Evolutionary conservation across 2,797 vertebrate genomes (phyloP), one percentile per base, ranked within the genome.

Genomic region (Spinus pinus): DNA sequence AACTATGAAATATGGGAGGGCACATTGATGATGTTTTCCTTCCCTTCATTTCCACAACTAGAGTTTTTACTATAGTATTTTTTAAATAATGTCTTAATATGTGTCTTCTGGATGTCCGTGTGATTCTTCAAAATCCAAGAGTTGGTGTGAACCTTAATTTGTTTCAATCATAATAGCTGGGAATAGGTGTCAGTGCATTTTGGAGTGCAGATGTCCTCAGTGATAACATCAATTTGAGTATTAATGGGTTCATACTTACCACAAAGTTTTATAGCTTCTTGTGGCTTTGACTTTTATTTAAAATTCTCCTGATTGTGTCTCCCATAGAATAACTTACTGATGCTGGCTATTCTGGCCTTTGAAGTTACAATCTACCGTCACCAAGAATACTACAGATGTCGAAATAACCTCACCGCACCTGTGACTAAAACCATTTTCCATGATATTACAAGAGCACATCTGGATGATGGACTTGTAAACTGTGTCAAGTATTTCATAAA

Each of bases 401-500:
- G 98, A 95, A 99, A 99, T 97, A 99, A 99, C 86, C 98, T 99
- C 72, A 98, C 98, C 0, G 91, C 98, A 41, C 99, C 99, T 0
- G 98, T 99, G 13, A 99, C 99, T 57, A 98, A 96, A 92, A 99
- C 99, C 10, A 99, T 99, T 97, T 99, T 99, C 97, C 99, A 99
- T 51, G 98, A 99, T 69, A 98, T 99, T 95, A 99, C 99, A 21
- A 98, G 99, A 81, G 98, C 98, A 72, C 99, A 99, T 96, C 97
- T 99, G 85, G 99, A 99, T 97, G 98, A 98, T 23, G 99, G 99
- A 84, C 98, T 99, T 81, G 37, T 99, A 90, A 98, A 97, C 90
- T 99, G 99, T 97, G 96, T 98, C 97, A 99, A 99, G 97, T 99
- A 99, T 96, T 99, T 99, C 95, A 97, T 99, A 96, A 99, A 99